Evolutionary conservation across 2,888 invertebrate genomes (phyloP).

Genomic region (Cantharis lateralis): DNA sequence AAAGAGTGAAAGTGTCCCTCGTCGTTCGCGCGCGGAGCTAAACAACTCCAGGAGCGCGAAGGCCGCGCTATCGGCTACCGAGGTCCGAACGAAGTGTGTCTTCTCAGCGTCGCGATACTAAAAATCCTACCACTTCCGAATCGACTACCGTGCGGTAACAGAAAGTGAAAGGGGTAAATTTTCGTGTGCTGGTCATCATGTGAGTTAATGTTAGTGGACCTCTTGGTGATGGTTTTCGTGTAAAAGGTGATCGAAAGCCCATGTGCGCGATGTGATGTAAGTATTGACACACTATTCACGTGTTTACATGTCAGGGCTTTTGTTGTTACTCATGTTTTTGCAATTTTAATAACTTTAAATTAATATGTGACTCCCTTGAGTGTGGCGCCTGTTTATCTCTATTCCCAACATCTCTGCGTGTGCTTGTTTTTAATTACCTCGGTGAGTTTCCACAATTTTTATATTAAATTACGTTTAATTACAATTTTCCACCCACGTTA

Average conservation of each 20-base stretch:
- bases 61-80: constrained; percentile 37
- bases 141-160: constrained; percentile 25
- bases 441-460: neutral
- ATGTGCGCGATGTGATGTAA: constrained; percentile 41
- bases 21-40: constrained; percentile 33
- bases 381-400: neutral
- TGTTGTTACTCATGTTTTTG: constrained; percentile 34
- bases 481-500: neutral
- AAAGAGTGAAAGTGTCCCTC: constrained; percentile 41
- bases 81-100: constrained; percentile 35
- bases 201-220: constrained; percentile 17
- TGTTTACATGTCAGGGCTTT: constrained; percentile 41
- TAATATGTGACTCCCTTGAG: constrained; percentile 4
- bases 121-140: constrained; percentile 35
- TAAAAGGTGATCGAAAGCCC: constrained; percentile 30
- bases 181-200: constrained; percentile 29
- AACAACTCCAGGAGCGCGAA: constrained; percentile 31
- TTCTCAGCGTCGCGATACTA: constrained; percentile 27
- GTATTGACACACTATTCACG: constrained; percentile 41
- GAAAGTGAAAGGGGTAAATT: constrained; percentile 38
- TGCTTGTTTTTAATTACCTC: neutral
- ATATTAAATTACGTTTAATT: neutral
- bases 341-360: constrained; percentile 26
- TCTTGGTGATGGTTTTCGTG: constrained; percentile 23
- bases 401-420: neutral